Percentiles rank a stretch among this genome's conserved stretches.
phyloP scores from a whole-genome alignment of 2,113 vertebrate species.

The Globicephala melas region DNA sequence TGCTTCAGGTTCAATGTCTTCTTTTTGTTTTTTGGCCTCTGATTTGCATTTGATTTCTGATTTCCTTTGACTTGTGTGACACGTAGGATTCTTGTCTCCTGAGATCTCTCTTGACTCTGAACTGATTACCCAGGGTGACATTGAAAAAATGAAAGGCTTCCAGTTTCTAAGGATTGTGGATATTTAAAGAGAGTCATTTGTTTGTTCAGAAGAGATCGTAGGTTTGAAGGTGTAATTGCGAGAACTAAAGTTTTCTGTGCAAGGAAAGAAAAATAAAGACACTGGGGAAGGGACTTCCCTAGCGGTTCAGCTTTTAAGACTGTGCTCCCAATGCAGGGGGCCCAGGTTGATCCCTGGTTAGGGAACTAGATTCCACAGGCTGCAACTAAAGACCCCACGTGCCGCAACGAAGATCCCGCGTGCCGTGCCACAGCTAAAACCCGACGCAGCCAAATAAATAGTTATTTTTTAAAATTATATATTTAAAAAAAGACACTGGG shows the following conservation, averaged over 20 bases:
- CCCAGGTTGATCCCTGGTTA: too few species aligned
- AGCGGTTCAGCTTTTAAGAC: too few species aligned
- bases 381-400: too few species aligned
- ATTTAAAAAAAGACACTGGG: background rate
- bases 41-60: slow-evolving; percentile 38
- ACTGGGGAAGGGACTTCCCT: too few species aligned
- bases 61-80: background rate
- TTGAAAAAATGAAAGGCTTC: background rate
- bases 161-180: background rate
- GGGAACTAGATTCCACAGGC: too few species aligned
- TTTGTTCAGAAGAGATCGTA: background rate
- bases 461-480: too few species aligned
- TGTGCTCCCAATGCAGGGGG: too few species aligned
- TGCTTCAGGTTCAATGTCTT: background rate
- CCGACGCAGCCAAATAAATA: too few species aligned
- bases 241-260: background rate
- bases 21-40: background rate
- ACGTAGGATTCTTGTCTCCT: background rate
- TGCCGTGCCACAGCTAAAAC: too few species aligned
- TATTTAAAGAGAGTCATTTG: background rate
- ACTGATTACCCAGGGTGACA: background rate
- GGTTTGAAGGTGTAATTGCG: background rate
- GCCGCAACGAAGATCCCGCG: too few species aligned
- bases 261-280: background rate
- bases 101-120: background rate